Conservation (phyloP, 1,140 invertebrate genomes). For the Oscheius sp. region DNA sequence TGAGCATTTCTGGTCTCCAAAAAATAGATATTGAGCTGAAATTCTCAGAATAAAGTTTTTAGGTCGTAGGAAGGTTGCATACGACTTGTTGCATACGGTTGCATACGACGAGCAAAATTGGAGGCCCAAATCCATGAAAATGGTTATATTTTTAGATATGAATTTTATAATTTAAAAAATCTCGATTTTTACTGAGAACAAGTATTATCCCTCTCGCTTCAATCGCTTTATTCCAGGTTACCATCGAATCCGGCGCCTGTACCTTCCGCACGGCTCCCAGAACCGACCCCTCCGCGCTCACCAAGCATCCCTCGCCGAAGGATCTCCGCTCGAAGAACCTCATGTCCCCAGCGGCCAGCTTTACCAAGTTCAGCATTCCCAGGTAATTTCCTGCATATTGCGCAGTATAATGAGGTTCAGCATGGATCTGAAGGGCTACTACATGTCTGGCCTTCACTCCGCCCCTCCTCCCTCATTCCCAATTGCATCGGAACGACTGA, state of each 20-base stretch:
- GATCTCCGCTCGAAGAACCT: conserved; percentile 40
- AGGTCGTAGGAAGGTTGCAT: too few species aligned
- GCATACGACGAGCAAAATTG: too few species aligned
- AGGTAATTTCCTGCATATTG: conserved; percentile 41
- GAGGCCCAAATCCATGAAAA: too few species aligned
- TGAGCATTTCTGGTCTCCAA: too few species aligned
- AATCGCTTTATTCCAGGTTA: too few species aligned
- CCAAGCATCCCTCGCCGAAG: conserved; percentile 39
- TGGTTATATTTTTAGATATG: too few species aligned
- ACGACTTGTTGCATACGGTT: too few species aligned
- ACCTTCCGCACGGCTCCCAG: conserved; percentile 47
- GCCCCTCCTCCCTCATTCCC: not conserved
- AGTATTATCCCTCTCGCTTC: too few species aligned
- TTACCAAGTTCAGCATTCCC: conserved; percentile 39
- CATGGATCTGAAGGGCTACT: conserved; percentile 27
- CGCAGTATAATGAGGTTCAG: not conserved
- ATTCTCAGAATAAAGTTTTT: too few species aligned
- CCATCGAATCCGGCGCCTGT: conserved; percentile 56
- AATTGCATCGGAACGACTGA: not conserved
- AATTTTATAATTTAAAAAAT: too few species aligned
- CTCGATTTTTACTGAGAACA: too few species aligned
- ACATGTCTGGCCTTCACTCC: conserved; percentile 1
- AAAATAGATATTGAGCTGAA: too few species aligned
- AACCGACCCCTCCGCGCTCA: conserved; percentile 3
- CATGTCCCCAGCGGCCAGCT: conserved; percentile 14